Base-by-base conservation (phyloP, 2,888 invertebrate genomes). In the Orthonychiurus folsomi region DNA sequence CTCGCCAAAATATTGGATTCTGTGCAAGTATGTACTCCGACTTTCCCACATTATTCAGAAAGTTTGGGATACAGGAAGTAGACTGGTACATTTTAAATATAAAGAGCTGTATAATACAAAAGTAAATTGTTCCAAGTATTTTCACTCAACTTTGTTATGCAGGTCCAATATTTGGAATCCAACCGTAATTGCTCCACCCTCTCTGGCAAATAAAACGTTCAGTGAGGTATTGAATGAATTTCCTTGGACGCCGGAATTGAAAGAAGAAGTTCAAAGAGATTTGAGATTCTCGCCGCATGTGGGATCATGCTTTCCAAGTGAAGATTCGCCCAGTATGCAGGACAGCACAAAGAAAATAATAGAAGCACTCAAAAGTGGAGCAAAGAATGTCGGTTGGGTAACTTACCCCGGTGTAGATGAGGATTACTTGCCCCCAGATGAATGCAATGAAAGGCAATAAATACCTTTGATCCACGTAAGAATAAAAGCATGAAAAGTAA, bases 21-120 rank as follows among this genome's bases (percentile, higher is more conserved):
- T 91, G 91, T 75, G 88, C 88, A 75, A 89, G 89, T 26, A 89
- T 89, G 85, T 88, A 89, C 0, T 52, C 24, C 3, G 89, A 90
- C 0, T 87, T 89, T 0, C 84, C 87, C 59, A 88, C 88, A 73
- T 86, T 91, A 75, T 89, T 90, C 73, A 85, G 86, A 71, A 87
- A 86, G 1, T 85, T 91, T 64, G 89, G 89, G 0, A 86, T 91
- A 0, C 82, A 82, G 69, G 85, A 87, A 15, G 59, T 65, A 1
- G 55, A 56, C 47, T 62, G 59, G 64, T 62, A 62, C 21, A 47
- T 52, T 9, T 47, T 2, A 47, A 26, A 12, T 25, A 3, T n/a
- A 20, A 5, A 27, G 27, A 15, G 2, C 20, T 57, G 12, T 3
- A 5, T 26, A 9, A 27, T 2, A 28, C 27, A 12, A n/a, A 20